phyloP scores from a whole-genome alignment of 2,797 vertebrate genomes.

The Enteromius argenteus region DNA sequence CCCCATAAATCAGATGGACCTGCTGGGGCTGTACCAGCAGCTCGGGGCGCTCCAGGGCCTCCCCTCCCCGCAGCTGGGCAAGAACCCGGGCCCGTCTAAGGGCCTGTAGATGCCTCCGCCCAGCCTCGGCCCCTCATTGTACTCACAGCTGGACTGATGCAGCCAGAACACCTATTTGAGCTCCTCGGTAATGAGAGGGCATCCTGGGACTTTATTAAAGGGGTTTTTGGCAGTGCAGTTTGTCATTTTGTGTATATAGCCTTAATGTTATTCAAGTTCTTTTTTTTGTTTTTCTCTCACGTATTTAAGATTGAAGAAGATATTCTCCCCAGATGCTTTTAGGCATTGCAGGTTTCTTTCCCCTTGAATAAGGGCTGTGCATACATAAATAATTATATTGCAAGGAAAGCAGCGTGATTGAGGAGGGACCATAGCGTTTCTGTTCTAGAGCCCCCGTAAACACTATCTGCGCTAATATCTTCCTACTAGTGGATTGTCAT shows the following conservation, averaged over 20 bases:
- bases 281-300: constrained; percentile 66
- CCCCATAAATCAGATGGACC: constrained; percentile 86
- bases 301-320: constrained; percentile 73
- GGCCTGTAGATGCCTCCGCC: constrained; percentile 82
- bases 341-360: constrained; percentile 74
- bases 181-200: constrained; percentile 44
- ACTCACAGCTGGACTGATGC: constrained; percentile 52
- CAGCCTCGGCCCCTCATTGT: constrained; percentile 28
- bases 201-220: constrained; percentile 62
- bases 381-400: constrained; percentile 77
- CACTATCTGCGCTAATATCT: constrained; percentile 65
- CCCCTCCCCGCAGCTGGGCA: constrained; percentile 83
- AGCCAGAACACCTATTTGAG: constrained; percentile 42
- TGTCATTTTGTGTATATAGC: constrained; percentile 86
- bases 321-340: constrained; percentile 74
- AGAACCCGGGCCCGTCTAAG: constrained; percentile 93
- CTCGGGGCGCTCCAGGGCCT: constrained; percentile 85
- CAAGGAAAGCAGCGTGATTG: constrained; percentile 70
- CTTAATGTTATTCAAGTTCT: constrained; percentile 87
- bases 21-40: constrained; percentile 95
- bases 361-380: constrained; percentile 77
- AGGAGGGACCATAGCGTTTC: constrained; percentile 78
- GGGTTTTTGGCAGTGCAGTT: constrained; percentile 73
- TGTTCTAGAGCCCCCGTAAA: constrained; percentile 68
- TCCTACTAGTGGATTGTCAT: constrained; percentile 62